Evolutionary conservation across 2,113 vertebrate species (phyloP).

Genomic region (Leptocoma aspasia): DNA sequence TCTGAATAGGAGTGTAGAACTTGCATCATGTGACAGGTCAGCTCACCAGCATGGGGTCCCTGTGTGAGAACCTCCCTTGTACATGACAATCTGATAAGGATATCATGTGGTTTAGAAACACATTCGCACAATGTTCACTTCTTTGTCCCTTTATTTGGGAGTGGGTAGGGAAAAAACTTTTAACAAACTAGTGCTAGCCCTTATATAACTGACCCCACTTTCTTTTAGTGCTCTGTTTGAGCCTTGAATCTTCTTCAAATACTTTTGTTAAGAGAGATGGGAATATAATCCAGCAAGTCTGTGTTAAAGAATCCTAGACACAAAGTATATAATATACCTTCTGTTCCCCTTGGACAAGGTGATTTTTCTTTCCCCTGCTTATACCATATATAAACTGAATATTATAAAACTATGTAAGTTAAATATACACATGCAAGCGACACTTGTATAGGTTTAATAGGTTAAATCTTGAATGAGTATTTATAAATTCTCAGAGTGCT

Average conservation of each 20-base stretch:
- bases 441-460: conserved; percentile 45
- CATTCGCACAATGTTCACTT: conserved; percentile 53
- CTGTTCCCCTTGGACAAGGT: conserved; percentile 35
- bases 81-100: conserved; percentile 66
- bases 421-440: conserved; percentile 5
- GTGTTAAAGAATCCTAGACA: conserved; percentile 30
- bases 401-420: conserved; percentile 18
- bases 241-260: conserved; percentile 45
- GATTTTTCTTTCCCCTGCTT: conserved; percentile 47
- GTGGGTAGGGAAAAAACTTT: not conserved
- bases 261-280: conserved; percentile 14
- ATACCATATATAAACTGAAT: conserved; percentile 34
- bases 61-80: conserved; percentile 62
- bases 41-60: conserved; percentile 58
- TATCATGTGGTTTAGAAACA: conserved; percentile 64
- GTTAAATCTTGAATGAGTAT: conserved; percentile 38
- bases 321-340: conserved; percentile 37
- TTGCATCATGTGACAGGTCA: conserved; percentile 44
- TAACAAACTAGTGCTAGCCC: not conserved
- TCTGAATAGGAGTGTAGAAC: conserved; percentile 34
- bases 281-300: conserved; percentile 46
- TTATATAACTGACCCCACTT: conserved; percentile 25
- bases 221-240: not conserved
- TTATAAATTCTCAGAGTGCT: conserved; percentile 39
- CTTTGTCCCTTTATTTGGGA: conserved; percentile 58